These are phyloP conservation scores for Porites evermanni DNA, from an alignment of 92 coral and sea anemone species.

Conservation along the genomic window DNA sequence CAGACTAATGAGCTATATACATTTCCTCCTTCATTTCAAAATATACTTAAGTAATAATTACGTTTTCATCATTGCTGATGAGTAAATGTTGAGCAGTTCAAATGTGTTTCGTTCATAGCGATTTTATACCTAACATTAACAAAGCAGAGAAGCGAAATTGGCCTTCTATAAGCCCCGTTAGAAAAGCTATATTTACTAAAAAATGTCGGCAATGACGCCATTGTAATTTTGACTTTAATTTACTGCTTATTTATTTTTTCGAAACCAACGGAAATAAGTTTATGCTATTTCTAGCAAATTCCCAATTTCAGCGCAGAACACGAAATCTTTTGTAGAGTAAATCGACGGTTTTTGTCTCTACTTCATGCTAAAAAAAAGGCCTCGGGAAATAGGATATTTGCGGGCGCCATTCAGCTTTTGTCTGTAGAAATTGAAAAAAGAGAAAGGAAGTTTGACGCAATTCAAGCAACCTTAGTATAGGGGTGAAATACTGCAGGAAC, in stretches of 20 bases:
- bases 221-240: neutral
- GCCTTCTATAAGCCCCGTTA: neutral
- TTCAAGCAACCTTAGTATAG: too few species aligned
- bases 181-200: neutral
- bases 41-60: neutral
- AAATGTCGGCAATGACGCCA: neutral
- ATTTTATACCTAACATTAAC: too few species aligned
- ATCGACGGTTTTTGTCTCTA: neutral
- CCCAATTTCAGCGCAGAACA: too few species aligned
- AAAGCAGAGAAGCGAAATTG: neutral
- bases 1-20: neutral
- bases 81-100: neutral
- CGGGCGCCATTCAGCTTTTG: too few species aligned
- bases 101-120: neutral
- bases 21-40: neutral
- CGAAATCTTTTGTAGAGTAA: too few species aligned
- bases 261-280: neutral
- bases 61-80: too few species aligned
- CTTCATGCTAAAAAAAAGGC: too few species aligned
- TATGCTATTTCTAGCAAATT: neutral
- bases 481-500: too few species aligned
- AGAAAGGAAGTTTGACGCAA: too few species aligned
- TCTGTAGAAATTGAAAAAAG: too few species aligned
- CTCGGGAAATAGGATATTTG: too few species aligned
- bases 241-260: neutral